These are phyloP conservation scores for Leucoma salicis DNA, from an alignment of 2,888 invertebrate genomes.

Conservation along the genomic window DNA sequence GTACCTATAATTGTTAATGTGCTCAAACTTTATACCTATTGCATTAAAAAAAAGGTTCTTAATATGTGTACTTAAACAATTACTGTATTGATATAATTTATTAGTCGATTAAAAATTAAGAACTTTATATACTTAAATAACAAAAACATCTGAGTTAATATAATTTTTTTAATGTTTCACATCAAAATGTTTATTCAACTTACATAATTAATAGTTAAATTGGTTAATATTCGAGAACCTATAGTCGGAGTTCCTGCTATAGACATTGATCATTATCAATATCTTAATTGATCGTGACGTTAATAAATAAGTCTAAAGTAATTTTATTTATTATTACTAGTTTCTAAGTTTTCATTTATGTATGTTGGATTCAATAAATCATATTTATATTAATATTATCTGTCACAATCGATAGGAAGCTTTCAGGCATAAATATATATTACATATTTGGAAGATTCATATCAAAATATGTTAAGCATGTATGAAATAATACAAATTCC, in stretches of 20 bases:
- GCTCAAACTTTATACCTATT: slow-evolving; percentile 30
- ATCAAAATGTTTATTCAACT: slow-evolving; percentile 18
- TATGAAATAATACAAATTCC: slow-evolving; percentile 58
- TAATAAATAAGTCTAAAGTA: slow-evolving; percentile 25
- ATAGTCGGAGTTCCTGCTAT: slow-evolving; percentile 39
- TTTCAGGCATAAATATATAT: slow-evolving; percentile 58
- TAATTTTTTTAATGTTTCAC: slow-evolving; percentile 8
- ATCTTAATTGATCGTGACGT: too few species aligned
- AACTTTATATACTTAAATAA: slow-evolving; percentile 9
- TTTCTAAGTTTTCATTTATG: slow-evolving; percentile 40
- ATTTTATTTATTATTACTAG: slow-evolving; percentile 34
- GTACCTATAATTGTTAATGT: slow-evolving; percentile 19
- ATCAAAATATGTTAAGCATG: slow-evolving; percentile 58
- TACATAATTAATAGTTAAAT: neutral
- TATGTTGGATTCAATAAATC: slow-evolving; percentile 58
- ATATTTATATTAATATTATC: slow-evolving; percentile 37
- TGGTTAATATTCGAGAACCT: slow-evolving; percentile 1
- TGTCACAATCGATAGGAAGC: slow-evolving; percentile 78
- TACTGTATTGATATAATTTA: slow-evolving; percentile 23
- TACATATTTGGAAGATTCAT: slow-evolving; percentile 9
- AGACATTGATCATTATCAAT: slow-evolving; percentile 32
- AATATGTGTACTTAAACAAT: slow-evolving; percentile 32
- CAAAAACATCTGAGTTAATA: slow-evolving; percentile 9
- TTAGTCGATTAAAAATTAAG: slow-evolving; percentile 29
- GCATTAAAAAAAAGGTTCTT: slow-evolving; percentile 15